Conservation (phyloP, 2,113 vertebrate genomes). For the Accipiter cooperii region DNA sequence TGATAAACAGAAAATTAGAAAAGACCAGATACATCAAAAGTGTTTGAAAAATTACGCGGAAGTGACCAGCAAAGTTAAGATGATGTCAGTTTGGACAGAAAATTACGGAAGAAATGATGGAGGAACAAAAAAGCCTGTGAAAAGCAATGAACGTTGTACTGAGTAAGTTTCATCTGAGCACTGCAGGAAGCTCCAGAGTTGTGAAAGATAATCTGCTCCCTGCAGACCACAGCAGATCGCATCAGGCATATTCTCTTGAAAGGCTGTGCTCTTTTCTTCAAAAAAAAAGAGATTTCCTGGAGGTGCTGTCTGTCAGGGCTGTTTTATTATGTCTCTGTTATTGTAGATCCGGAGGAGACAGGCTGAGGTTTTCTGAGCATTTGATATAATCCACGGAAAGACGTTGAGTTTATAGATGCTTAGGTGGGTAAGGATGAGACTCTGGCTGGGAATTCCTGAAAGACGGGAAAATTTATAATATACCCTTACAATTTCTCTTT, state of each 20-base stretch:
- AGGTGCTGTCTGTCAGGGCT: neutral
- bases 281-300: neutral
- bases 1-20: neutral
- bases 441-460: neutral
- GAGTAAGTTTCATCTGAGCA: neutral
- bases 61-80: neutral
- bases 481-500: neutral
- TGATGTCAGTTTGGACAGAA: neutral
- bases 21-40: neutral
- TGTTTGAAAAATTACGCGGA: neutral
- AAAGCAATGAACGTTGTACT: neutral
- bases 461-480: neutral
- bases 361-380: neutral
- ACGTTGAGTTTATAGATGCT: accelerated
- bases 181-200: neutral
- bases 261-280: neutral
- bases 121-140: neutral
- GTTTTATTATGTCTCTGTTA: neutral
- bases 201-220: neutral
- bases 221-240: neutral
- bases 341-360: neutral
- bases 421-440: neutral
- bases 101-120: neutral
- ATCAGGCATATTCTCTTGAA: neutral
- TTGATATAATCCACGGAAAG: neutral